Conservation (phyloP, 2,888 invertebrate genomes). For the Teleogryllus oceanicus region DNA sequence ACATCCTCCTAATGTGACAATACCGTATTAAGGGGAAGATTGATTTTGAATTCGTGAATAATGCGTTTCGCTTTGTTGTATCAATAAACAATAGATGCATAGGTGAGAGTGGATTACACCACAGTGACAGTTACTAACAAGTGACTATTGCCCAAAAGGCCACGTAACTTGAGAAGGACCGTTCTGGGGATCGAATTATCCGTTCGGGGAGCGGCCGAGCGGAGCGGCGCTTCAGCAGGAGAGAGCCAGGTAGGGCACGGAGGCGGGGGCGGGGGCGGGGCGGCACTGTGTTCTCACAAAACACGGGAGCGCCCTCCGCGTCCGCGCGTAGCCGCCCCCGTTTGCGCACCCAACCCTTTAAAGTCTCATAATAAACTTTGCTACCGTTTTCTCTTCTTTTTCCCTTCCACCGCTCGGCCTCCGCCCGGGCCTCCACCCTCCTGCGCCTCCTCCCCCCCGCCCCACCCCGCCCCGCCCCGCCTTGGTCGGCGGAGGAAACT, state of each 20-base stretch:
- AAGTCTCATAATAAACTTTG: slow-evolving; percentile 18
- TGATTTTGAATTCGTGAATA: no score
- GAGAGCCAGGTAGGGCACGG: background rate
- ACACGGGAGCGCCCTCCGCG: background rate
- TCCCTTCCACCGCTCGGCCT: background rate
- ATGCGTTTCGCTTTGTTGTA: no score
- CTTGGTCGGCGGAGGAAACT: background rate
- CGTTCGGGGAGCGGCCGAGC: background rate
- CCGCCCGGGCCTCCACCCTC: background rate
- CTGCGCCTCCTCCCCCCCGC: background rate
- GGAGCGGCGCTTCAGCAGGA: background rate
- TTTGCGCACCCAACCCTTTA: slow-evolving; percentile 7
- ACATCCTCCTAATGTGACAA: no score
- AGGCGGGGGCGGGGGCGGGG: background rate
- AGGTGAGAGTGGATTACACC: no score
- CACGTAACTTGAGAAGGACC: no score
- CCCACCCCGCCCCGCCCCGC: background rate
- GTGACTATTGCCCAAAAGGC: no score
- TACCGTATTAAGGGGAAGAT: no score
- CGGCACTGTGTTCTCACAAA: slow-evolving; percentile 18
- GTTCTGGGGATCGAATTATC: no score
- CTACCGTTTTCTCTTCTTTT: slow-evolving; percentile 18
- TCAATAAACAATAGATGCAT: no score
- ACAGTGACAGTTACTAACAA: no score
- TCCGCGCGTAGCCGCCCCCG: background rate